Conservation (phyloP, 2,113 vertebrate species). For the Holacanthus passer region DNA sequence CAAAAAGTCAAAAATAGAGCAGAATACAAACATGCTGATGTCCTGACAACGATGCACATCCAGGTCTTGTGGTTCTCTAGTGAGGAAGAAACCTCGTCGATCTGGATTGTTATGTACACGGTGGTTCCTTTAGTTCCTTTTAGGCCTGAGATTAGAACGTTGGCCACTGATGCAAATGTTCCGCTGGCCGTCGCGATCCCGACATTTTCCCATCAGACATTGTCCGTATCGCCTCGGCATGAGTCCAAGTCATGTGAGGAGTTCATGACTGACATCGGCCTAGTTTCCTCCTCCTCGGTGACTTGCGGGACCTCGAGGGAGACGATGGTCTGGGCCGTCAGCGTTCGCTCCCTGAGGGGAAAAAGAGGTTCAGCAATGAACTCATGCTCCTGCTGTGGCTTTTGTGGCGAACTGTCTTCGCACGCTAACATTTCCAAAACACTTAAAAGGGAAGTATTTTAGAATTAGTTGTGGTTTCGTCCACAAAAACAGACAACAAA, state of each 20-base stretch:
- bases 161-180: background rate
- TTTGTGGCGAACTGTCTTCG: background rate
- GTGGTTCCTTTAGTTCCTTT: background rate
- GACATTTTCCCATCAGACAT: conserved; percentile 36
- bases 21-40: background rate
- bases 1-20: background rate
- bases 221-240: background rate
- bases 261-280: conserved; percentile 16
- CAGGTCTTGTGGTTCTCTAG: background rate
- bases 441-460: background rate
- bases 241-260: conserved; percentile 44
- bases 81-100: background rate
- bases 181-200: background rate
- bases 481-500: background rate
- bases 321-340: conserved; percentile 79
- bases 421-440: background rate
- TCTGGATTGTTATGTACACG: background rate
- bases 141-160: background rate
- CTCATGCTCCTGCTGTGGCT: background rate
- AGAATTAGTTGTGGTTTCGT: background rate
- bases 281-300: conserved; percentile 31
- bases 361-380: background rate
- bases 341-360: conserved; percentile 75
- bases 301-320: conserved; percentile 57
- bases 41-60: background rate